A percentile compares a stretch with the other conserved stretches of the same genome.
These are phyloP conservation scores for Mus musculus DNA, from an alignment of 2,113 vertebrate species.

Conservation along the genomic window GRCm39 chr13:46902001-46902500, in stretches of 20 bases:
- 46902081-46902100: not conserved
- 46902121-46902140: not conserved
- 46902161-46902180: not conserved
- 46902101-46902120: not conserved
- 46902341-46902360: not conserved
- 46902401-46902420: too few relatives aligned
- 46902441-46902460: too few relatives aligned
- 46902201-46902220: too few relatives aligned
- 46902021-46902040: not conserved
- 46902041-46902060: not conserved
- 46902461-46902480: too few relatives aligned
- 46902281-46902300: not conserved
- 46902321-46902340: not conserved
- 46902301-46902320: not conserved
- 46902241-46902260: too few relatives aligned
- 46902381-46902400: too few relatives aligned
- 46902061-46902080: not conserved
- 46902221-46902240: not conserved
- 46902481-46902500: too few relatives aligned
- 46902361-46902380: slow-evolving; percentile 76
- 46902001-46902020: not conserved
- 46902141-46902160: not conserved
- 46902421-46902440: too few relatives aligned
- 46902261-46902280: not conserved
- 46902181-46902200: not conserved